A percentile compares a stretch with the other conserved stretches of the same genome.
Evolutionary conservation across 2,888 invertebrate species (phyloP).

Genomic region (Zootermopsis nevadensis): DNA sequence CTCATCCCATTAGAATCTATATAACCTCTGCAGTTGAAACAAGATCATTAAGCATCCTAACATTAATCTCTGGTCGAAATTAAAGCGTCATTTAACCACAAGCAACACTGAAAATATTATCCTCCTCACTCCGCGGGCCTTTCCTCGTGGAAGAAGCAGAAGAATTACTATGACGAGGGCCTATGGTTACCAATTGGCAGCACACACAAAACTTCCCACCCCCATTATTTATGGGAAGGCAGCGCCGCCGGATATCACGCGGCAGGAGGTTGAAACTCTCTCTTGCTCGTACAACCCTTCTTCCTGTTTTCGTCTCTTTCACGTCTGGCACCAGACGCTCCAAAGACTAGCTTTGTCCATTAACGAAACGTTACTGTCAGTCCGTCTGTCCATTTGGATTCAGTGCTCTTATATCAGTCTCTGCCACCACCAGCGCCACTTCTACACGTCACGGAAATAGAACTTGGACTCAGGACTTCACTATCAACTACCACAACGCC

Average conservation of each 20-base stretch:
- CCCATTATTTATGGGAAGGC: not conserved
- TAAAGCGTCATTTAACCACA: too few species aligned
- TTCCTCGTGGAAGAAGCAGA: too few species aligned
- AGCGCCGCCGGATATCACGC: slow-evolving; percentile 11
- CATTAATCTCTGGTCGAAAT: too few species aligned
- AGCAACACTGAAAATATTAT: too few species aligned
- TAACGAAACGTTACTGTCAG: not conserved
- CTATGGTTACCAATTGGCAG: not conserved
- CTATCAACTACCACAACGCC: too few species aligned
- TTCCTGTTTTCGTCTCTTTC: slow-evolving; percentile 33
- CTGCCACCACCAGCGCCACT: not conserved
- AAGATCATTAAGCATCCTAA: too few species aligned
- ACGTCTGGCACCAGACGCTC: slow-evolving; percentile 2
- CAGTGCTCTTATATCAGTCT: not conserved
- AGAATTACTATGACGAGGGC: too few species aligned
- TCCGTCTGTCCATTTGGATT: not conserved
- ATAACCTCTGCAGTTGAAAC: too few species aligned
- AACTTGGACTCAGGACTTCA: too few species aligned
- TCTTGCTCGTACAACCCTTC: not conserved
- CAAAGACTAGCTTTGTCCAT: slow-evolving; percentile 39
- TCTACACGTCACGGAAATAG: not conserved
- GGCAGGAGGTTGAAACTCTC: not conserved
- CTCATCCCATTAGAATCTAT: too few species aligned
- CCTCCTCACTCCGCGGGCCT: too few species aligned
- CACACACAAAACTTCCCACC: not conserved